These are phyloP conservation scores for Diuraphis noxia DNA, from an alignment of 1,140 invertebrate species.

Conservation along the genomic window DNA sequence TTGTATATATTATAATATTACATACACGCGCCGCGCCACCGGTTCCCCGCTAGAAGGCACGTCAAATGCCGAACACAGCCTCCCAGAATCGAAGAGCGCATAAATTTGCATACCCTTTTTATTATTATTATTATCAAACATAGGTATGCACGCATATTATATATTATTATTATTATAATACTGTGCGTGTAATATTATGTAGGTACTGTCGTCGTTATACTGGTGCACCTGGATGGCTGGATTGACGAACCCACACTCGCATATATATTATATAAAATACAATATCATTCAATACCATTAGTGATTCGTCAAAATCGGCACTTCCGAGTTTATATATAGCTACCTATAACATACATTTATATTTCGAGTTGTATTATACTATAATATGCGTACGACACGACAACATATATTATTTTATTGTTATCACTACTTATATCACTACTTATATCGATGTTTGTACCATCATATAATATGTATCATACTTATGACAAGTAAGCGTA, in stretches of 20 bases:
- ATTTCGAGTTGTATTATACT: no score
- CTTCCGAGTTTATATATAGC: background rate
- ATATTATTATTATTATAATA: background rate
- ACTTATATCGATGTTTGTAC: no score
- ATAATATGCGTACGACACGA: no score
- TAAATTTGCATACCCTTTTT: constrained; percentile 46
- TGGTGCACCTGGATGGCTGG: background rate
- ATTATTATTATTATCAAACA: background rate
- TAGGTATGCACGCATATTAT: background rate
- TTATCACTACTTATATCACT: no score
- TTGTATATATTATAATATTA: background rate
- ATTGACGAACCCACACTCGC: background rate
- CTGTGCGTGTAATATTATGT: background rate
- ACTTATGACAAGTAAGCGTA: no score
- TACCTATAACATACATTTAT: background rate
- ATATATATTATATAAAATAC: background rate
- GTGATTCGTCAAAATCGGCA: background rate
- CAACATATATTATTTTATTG: no score
- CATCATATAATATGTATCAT: no score
- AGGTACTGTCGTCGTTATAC: background rate
- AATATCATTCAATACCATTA: no score
- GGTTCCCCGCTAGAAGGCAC: constrained; percentile 10
- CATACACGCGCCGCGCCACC: background rate
- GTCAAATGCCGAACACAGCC: constrained; percentile 36
- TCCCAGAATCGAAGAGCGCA: constrained; percentile 20